Evolutionary conservation across 2,113 vertebrate species (phyloP), one percentile per base, ranked within the genome.

Genomic region (Protobothrops mucrosquamatus): DNA sequence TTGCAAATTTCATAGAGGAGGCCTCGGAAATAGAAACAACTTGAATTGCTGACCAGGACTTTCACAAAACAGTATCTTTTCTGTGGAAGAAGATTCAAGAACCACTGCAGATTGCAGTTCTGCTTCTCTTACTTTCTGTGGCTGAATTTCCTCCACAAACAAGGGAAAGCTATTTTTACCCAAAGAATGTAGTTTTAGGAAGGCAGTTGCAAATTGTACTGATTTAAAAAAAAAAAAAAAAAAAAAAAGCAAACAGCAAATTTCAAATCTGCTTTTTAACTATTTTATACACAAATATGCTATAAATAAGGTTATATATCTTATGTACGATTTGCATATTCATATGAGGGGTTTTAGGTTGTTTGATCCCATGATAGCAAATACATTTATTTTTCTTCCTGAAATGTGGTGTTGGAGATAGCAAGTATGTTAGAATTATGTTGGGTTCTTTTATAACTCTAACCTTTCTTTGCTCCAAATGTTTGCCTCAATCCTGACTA

Each of bases 1-100:
- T 96, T 93, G 95, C 96, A 92, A 97, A 95, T 91, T 96, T 97
- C 93, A 96, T 97, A 95, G 97, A 98, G 81, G 96, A 97, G 48
- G 95, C 93, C 89, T 95, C 96, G 24, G 96, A 97, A 91, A 94
- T 96, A 92, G 97, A 97, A 95, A 95, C 93, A 87, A 95, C 95
- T 85, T 97, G 96, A 97, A 61, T 14, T 18, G 0, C 3, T 0
- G 46, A 3, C 55, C 29, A 34, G 6, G 24, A 52, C 39, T 14
- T 89, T 56, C 3, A 69, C 4, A 90, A 34, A 61, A 10, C 46
- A 6, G 51, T 64, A 91, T 94, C 87, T 89, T 92, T 81, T 39
- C 85, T 48, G 61, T 29, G 59, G 34, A 90, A 93, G 26, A 86
- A 88, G 2, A n/a, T 81, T 2, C 61, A 23, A 26, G 29, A 11